Base-by-base conservation (phyloP, 23 tunicate species). In the Oikopleura dioica region DNA sequence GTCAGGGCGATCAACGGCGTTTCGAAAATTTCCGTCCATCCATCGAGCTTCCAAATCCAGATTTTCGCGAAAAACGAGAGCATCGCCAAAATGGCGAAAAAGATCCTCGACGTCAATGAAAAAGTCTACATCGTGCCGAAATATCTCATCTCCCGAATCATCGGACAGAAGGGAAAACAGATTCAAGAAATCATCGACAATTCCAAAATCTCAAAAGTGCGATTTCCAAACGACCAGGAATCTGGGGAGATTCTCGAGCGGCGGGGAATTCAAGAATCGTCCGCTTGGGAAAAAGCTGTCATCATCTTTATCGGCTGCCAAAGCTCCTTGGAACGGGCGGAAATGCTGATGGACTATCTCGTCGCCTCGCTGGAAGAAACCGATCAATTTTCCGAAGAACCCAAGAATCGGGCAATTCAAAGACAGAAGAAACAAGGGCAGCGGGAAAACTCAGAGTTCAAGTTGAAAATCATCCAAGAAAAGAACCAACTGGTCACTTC, bases 181-280 rank as follows among this genome's bases (percentile, higher is more conserved):
- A 63, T 63, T 63, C 72, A 63, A 28, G 72, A 63, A 63, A 63
- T 63, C 33, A 63, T 63, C 26, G 72, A 63, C 72, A 63, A 63
- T 2, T 63, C 72, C 16, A 63, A 63, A 63, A 31, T 63, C 5
- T 2, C 26, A 23, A 63, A 63, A 63, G 72, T 63, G 2, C 72
- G 72, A 44, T 63, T 63, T 63, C 72, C 72, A 28, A 12, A 23
- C 4, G 72, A 63, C 33, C 30, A 24, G 33, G 33, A 63, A 28
- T 12, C 72, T 2, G 26, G 26, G 26, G 29, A 23, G 33, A 63
- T 63, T 28, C 72, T 63, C 33, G 33, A 5, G 33, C 29, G 26
- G 33, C 4, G 5, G 29, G 29, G 32, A 31, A 21, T 63, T 2
- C 2, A 4, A 24, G 26, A 63, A 63, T 23, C 16, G 2, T 23